A percentile compares a stretch with the other conserved stretches of the same genome.
These are phyloP conservation scores for Typhlomys cinereus DNA, from an alignment of 2,113 vertebrate species.

Conservation along the genomic window DNA sequence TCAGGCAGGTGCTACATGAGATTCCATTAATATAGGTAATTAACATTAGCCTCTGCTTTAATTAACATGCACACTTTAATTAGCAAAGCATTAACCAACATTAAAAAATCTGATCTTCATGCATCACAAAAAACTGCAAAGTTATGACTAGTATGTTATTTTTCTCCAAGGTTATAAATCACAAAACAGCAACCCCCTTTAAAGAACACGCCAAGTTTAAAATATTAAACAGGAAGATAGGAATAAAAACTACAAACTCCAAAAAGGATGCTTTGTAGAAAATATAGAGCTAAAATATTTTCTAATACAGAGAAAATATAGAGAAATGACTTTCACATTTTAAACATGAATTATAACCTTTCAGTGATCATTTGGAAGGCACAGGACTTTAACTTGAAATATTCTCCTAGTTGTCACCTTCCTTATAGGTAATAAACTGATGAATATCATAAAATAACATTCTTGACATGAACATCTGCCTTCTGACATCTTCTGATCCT, in stretches of 20 bases:
- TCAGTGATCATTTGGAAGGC: constrained; percentile 10
- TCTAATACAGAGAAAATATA: constrained; percentile 56
- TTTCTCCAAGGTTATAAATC: constrained; percentile 87
- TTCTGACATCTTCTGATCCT: neutral
- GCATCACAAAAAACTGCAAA: constrained; percentile 89
- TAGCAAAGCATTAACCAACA: constrained; percentile 97
- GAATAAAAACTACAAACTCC: constrained; percentile 55
- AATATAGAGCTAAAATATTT: neutral
- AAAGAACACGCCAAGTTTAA: constrained; percentile 71
- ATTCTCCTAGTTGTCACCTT: neutral
- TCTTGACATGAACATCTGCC: neutral
- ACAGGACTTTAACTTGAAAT: neutral
- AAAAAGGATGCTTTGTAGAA: constrained; percentile 56
- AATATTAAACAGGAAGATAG: constrained; percentile 69
- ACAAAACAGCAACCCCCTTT: constrained; percentile 80
- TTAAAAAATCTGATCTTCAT: constrained; percentile 95
- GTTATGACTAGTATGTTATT: constrained; percentile 88
- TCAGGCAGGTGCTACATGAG: constrained; percentile 96
- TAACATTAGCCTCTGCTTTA: constrained; percentile 98
- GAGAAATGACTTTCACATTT: constrained; percentile 18
- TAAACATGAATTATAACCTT: constrained; percentile 46
- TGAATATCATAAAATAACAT: neutral
- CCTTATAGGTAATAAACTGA: constrained; percentile 8
- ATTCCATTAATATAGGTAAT: constrained; percentile 99
- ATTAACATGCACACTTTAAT: constrained; percentile 99